Conservation (phyloP, 2,113 vertebrate species). For the Megaleporinus macrocephalus region DNA sequence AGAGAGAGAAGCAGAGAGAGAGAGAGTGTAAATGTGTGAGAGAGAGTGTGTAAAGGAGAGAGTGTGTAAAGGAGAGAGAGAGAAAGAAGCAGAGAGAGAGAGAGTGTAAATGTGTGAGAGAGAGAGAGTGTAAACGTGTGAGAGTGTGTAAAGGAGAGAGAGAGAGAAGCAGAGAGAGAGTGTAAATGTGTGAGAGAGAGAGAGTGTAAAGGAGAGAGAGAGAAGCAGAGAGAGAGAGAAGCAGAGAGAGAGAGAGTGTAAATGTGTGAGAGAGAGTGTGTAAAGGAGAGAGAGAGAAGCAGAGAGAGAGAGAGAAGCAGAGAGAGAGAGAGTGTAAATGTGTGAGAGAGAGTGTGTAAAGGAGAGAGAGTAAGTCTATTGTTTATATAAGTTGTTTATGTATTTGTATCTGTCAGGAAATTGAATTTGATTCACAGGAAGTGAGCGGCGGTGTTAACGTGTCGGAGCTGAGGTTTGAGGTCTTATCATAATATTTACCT, state of each 20-base stretch:
- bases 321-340: background rate
- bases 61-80: too few species aligned
- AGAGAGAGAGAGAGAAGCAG: background rate
- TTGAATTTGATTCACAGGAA: background rate
- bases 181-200: background rate
- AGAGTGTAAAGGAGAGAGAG: background rate
- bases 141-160: too few species aligned
- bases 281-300: background rate
- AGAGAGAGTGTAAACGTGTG: too few species aligned
- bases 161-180: too few species aligned
- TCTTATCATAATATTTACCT: conserved; percentile 62
- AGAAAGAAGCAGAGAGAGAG: too few species aligned
- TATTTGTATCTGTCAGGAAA: background rate
- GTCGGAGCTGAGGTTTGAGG: background rate
- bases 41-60: too few species aligned
- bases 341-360: background rate
- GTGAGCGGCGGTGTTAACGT: background rate
- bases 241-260: background rate
- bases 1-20: too few species aligned
- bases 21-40: too few species aligned
- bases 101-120: too few species aligned
- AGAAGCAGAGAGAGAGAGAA: background rate
- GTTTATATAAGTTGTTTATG: background rate
- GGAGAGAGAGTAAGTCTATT: background rate
- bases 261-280: background rate